Base-by-base conservation (phyloP, 2,113 vertebrate species). In the Cairina moschata region DNA sequence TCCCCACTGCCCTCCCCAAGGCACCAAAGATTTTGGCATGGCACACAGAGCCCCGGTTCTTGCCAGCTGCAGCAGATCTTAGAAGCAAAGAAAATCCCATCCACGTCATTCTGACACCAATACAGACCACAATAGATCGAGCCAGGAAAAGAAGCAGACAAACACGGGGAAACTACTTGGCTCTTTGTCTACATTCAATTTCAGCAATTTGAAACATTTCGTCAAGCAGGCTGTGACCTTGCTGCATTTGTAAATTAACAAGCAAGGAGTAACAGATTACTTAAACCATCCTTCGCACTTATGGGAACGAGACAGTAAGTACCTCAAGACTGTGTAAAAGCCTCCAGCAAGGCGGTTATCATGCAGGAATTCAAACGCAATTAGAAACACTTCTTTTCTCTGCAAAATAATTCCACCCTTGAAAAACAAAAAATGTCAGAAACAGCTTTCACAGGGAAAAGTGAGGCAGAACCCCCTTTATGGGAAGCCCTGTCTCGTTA, bases 331-430 rank as follows among this genome's bases (percentile, higher is more conserved):
- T 54, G 48, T 48, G 44, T 71, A 71, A 72, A 74, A 89, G 90
- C 90, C 86, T 95, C 76, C 90, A 89, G 95, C 69, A 32, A 63
- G 91, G 93, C 26, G 84, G 91, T 92, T 91, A 66, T 91, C 91
- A 85, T 10, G 84, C 89, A 79, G 87, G 84, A 88, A 95, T 83
- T 76, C 91, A 88, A 94, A 92, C 3, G 3, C 90, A 72, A 88
- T 87, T 85, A 94, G 78, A 88, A 94, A 91, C 71, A 85, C 59
- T 94, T 60, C 32, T n/a, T 55, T 71, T 76, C 71, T 76, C 71
- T 13, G 58, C 69, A 31, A 96, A 95, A 92, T 69, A 84, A 78
- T 73, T 87, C 90, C 79, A 38, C 29, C 79, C 65, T 60, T 34
- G 72, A 50, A 69, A 91, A 76, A 16, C 36, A 36, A 67, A 34